A percentile compares a stretch with the other conserved stretches of the same genome.
These are phyloP conservation scores for Dicranocentrus wangi DNA, from an alignment of 2,888 invertebrate genomes.

Conservation along the genomic window DNA sequence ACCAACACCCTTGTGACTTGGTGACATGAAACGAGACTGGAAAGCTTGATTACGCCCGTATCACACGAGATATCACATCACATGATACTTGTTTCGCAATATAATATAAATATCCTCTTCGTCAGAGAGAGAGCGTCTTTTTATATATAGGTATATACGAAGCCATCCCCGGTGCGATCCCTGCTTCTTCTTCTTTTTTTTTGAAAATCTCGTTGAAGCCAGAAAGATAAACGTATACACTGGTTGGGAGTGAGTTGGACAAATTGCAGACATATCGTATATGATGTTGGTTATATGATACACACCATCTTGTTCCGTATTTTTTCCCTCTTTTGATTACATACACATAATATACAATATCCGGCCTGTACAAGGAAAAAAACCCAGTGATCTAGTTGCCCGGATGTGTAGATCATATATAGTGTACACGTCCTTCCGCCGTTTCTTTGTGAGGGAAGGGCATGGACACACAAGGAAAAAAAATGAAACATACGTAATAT, in stretches of 20 bases:
- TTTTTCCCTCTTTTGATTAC: too few relatives aligned
- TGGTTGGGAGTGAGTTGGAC: not conserved
- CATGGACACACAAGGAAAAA: too few relatives aligned
- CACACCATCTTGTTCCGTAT: not conserved
- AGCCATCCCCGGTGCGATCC: not conserved
- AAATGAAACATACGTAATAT: constrained; percentile 43
- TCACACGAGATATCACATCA: not conserved
- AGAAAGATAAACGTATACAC: too few relatives aligned
- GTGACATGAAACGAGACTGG: constrained; percentile 45
- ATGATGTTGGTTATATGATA: not conserved
- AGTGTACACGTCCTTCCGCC: too few relatives aligned
- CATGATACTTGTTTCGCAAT: not conserved
- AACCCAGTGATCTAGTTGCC: too few relatives aligned
- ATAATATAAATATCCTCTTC: not conserved
- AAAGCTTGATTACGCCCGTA: constrained; percentile 2
- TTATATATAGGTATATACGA: not conserved
- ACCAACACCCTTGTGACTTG: constrained; percentile 49
- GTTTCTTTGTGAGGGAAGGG: too few relatives aligned
- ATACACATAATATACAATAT: too few relatives aligned
- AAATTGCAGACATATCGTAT: not conserved
- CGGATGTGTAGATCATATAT: too few relatives aligned
- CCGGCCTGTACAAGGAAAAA: too few relatives aligned
- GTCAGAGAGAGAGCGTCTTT: not conserved
- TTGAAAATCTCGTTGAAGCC: not conserved
- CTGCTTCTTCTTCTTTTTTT: not conserved